Percentiles rank a stretch among this genome's conserved stretches.
These are phyloP conservation scores for Elgonia sp. DNA, from an alignment of 2,888 invertebrate genomes.

Conservation along the genomic window DNA sequence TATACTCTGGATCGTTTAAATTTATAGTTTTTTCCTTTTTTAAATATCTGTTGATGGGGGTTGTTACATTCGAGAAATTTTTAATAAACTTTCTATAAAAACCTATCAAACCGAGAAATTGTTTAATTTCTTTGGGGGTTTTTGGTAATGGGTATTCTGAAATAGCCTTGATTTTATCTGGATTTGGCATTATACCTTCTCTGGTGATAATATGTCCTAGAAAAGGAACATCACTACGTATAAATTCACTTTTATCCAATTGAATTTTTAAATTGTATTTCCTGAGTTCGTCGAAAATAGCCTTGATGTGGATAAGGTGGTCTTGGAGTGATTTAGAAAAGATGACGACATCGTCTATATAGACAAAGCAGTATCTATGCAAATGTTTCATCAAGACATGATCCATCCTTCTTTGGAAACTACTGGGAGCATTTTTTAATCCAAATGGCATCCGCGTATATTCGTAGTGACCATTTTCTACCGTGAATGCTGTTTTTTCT, in stretches of 20 bases:
- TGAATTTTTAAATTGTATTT: no score
- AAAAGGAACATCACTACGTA: no score
- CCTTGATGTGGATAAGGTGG: no score
- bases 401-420: neutral
- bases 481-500: no score
- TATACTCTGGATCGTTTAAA: slow-evolving; percentile 35
- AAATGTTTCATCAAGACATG: neutral
- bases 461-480: no score
- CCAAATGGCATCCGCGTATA: no score
- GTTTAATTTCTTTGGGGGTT: slow-evolving; percentile 17
- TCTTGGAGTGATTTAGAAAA: no score
- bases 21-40: slow-evolving; percentile 51
- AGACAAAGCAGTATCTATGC: neutral
- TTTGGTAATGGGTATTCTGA: slow-evolving; percentile 8
- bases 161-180: slow-evolving; percentile 14
- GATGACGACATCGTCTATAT: no score
- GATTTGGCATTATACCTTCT: slow-evolving; percentile 10
- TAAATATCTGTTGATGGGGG: slow-evolving; percentile 63
- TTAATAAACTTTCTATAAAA: no score
- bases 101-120: slow-evolving; percentile 68
- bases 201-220: neutral
- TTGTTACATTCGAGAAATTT: slow-evolving; percentile 71
- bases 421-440: no score
- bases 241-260: slow-evolving; percentile 18
- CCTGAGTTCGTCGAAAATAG: no score